Base-by-base conservation (phyloP, 2,888 invertebrate genomes). In the Oligia strigilis region DNA sequence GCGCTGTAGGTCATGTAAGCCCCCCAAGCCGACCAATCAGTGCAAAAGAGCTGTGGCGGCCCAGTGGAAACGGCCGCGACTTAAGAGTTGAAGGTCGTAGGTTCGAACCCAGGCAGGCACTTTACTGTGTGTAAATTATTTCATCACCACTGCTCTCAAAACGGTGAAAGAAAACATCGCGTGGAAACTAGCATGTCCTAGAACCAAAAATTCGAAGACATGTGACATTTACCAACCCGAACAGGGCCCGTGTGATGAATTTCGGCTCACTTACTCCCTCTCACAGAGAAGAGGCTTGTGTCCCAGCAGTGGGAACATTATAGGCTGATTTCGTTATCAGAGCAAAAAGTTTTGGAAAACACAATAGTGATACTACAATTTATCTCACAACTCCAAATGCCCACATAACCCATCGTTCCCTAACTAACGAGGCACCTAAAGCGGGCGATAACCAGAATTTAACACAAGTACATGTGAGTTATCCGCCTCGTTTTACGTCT, bases 391-490 rank as follows among this genome's bases (percentile, higher is more conserved):
- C 43, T 75, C 40, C 52, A 11, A 65, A 69, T 69, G 5, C 69
- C 0, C 5, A 43, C 49, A 62, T 70, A 69, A 62, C 14, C 29
- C 17, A 49, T 67, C 58, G 52, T 67, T 62, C 8, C 9, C 17
- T 58, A 67, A 80, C 87, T 83, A 83, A 83, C 76, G 70, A 73
- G 49, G 66, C 36, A 75, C 66, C 29, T 14, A 78, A 67, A 75
- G 36, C 19, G 65, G 43, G 66, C 86, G 84, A 88, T 87, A 86
- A 84, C 80, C 76, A 74, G 72, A 81, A 75, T 86, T 86, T 82
- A 81, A 87, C 81, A 85, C 87, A 86, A 87, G 85, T 87, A 84
- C 80, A 84, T 77, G 3, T 36, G 77, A 86, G 75, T 83, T 86
- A 88, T 84, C 84, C 74, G 65, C 74, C 71, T 72, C 82, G 70